These are phyloP conservation scores for Chamaetylas fuelleborni DNA, from an alignment of 2,113 vertebrate genomes.

Conservation along the genomic window DNA sequence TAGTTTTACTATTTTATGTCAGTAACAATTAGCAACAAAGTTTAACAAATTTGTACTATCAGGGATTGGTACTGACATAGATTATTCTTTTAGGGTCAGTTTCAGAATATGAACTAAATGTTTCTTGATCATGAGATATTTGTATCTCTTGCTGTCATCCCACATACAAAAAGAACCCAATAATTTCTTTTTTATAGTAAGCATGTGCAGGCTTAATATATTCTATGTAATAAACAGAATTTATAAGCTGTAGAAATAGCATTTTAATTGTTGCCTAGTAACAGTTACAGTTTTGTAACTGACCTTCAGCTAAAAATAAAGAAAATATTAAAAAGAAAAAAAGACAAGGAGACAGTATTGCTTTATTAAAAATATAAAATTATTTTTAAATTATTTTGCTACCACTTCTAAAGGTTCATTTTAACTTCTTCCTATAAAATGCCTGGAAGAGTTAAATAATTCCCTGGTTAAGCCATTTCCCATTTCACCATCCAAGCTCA, in stretches of 20 bases:
- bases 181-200: background rate
- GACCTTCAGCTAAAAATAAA: slow-evolving; percentile 44
- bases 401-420: background rate
- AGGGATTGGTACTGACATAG: background rate
- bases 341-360: background rate
- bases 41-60: background rate
- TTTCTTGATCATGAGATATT: background rate
- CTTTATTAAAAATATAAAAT: slow-evolving; percentile 14
- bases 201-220: background rate
- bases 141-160: background rate
- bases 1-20: background rate
- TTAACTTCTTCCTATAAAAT: background rate
- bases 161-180: background rate
- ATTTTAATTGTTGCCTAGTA: slow-evolving; percentile 74
- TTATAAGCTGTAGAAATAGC: slow-evolving; percentile 32
- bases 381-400: background rate
- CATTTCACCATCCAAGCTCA: slow-evolving; percentile 2
- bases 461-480: background rate
- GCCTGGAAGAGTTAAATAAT: slow-evolving; percentile 10
- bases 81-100: background rate
- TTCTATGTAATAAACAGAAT: slow-evolving; percentile 37
- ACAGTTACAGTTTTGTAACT: slow-evolving; percentile 47
- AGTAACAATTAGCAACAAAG: background rate
- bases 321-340: slow-evolving; percentile 20
- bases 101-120: background rate